Evolutionary conservation across 2,888 invertebrate species (phyloP).

Genomic region (Cheilosia grossa): DNA sequence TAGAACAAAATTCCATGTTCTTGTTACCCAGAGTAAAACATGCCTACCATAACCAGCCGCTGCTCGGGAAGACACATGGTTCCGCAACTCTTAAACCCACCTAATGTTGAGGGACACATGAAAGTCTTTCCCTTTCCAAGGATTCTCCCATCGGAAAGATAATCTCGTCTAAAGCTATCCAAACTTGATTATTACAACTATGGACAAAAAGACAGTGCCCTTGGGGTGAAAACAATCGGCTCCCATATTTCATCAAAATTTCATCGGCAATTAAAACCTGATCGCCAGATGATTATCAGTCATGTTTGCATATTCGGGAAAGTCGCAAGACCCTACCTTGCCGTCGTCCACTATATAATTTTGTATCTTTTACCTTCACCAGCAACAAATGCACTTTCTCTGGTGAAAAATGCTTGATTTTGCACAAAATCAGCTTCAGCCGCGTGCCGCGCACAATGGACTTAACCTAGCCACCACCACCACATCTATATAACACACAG

Average conservation of each 20-base stretch:
- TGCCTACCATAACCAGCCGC: no score
- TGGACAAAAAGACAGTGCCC: no score
- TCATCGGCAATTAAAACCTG: background rate
- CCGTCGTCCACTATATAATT: slow-evolving; percentile 61
- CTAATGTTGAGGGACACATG: no score
- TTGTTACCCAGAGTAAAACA: no score
- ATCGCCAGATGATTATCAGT: slow-evolving; percentile 48
- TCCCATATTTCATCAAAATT: background rate
- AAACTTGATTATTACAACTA: no score
- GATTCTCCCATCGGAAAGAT: no score
- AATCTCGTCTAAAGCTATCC: no score
- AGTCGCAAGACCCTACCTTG: slow-evolving; percentile 38
- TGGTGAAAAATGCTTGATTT: slow-evolving; percentile 36
- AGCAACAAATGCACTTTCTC: slow-evolving; percentile 69
- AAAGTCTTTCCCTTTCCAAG: no score
- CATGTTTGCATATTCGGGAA: slow-evolving; percentile 33
- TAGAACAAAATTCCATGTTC: no score
- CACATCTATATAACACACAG: slow-evolving; percentile 12
- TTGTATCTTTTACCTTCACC: slow-evolving; percentile 65
- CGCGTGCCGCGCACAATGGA: slow-evolving; percentile 66
- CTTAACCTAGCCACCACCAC: slow-evolving; percentile 66
- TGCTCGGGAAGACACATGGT: no score
- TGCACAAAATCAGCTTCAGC: slow-evolving; percentile 32
- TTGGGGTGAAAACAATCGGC: background rate
- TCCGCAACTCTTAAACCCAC: no score